Conservation (phyloP, 2,888 invertebrate genomes). For the Polymixis lichenea region DNA sequence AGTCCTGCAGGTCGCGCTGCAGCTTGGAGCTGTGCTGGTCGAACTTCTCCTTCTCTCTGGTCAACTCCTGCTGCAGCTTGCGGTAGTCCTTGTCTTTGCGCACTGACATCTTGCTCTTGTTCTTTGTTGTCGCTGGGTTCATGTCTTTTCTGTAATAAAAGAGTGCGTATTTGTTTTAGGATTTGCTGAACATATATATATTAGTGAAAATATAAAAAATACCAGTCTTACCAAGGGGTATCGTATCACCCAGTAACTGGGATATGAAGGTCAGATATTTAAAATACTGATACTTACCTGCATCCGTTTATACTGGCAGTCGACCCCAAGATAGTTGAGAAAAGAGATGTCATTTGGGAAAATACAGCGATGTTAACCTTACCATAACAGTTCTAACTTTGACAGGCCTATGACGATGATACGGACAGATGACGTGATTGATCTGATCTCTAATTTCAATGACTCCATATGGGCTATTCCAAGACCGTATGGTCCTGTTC, state of each 20-base stretch:
- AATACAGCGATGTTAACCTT: neutral
- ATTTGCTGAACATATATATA: neutral
- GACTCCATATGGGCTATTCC: neutral
- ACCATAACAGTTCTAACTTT: neutral
- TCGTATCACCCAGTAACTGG: no score
- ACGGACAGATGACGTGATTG: neutral
- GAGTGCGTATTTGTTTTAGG: neutral
- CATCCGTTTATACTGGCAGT: no score
- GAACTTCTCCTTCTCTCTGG: conserved; percentile 98
- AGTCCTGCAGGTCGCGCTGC: conserved; percentile 96
- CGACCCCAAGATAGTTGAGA: no score
- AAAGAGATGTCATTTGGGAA: no score
- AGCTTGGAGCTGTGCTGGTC: conserved; percentile 96
- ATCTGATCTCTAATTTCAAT: neutral
- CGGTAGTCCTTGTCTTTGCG: conserved; percentile 99
- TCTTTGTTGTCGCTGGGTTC: conserved; percentile 93
- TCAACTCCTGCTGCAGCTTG: conserved; percentile 98
- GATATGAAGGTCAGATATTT: no score
- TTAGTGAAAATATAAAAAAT: neutral
- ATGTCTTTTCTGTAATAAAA: conserved; percentile 87
- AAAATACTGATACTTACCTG: no score
- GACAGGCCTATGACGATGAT: neutral
- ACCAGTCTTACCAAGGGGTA: no score
- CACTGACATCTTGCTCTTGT: conserved; percentile 94
- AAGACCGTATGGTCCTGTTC: neutral